Evolutionary conservation across 2,888 invertebrate genomes (phyloP).

Genomic region (Caenorhabditis sp.): DNA sequence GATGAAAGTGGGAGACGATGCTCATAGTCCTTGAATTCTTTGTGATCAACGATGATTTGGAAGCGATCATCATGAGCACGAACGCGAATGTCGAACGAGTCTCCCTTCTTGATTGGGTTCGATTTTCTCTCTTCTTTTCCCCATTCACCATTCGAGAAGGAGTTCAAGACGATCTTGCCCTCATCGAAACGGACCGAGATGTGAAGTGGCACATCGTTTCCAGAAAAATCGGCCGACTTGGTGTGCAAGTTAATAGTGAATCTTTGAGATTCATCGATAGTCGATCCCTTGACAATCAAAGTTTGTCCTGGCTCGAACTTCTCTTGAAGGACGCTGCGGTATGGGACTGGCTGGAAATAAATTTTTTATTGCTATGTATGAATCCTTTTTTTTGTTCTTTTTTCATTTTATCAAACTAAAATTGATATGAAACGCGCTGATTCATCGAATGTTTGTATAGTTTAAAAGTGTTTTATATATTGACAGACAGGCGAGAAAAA

Average conservation of each 20-base stretch:
- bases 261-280: conserved; percentile 65
- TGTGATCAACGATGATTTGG: conserved; percentile 62
- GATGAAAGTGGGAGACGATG: conserved; percentile 59
- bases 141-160: conserved; percentile 66
- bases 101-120: conserved; percentile 64
- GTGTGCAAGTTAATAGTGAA: conserved; percentile 69
- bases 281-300: conserved; percentile 68
- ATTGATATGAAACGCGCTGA: not conserved
- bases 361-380: not conserved
- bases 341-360: conserved; percentile 65
- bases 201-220: conserved; percentile 70
- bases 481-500: not conserved
- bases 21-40: conserved; percentile 64
- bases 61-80: conserved; percentile 61
- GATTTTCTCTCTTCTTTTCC: conserved; percentile 64
- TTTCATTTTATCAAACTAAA: conserved; percentile 2
- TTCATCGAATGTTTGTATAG: not conserved
- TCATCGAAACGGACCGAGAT: conserved; percentile 69
- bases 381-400: not conserved
- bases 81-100: conserved; percentile 61
- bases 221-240: conserved; percentile 69
- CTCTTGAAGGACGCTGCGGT: conserved; percentile 68
- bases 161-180: conserved; percentile 70
- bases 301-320: conserved; percentile 69
- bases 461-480: conserved; percentile 1